phyloP scores from a whole-genome alignment of 2,888 invertebrate species.

The Mimachlamys varia region DNA sequence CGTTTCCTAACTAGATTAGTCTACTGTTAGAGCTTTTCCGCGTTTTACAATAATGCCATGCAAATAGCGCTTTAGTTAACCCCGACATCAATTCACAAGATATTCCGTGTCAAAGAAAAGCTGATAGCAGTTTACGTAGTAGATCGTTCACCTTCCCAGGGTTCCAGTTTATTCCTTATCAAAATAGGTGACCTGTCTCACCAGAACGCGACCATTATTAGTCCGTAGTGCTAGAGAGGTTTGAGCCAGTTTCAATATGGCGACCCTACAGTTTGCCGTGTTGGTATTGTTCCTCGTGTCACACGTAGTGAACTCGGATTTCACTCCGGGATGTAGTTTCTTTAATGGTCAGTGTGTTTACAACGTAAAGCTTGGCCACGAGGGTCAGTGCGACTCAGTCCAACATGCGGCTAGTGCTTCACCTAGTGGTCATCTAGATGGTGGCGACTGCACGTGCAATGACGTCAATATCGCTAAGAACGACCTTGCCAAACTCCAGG shows the following conservation, averaged over 20 bases:
- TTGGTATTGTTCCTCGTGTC: neutral
- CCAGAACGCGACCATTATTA: neutral
- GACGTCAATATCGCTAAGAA: constrained; percentile 55
- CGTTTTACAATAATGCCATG: neutral
- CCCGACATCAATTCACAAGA: neutral
- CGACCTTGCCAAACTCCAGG: constrained; percentile 54
- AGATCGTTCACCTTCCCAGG: neutral
- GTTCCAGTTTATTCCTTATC: neutral
- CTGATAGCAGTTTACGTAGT: neutral
- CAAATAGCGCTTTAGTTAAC: neutral
- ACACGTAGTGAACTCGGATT: constrained; percentile 24
- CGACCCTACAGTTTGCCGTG: neutral
- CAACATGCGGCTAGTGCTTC: constrained; percentile 40
- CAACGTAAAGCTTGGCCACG: constrained; percentile 65
- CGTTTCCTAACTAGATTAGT: neutral
- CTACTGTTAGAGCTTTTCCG: neutral
- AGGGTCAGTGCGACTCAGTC: constrained; percentile 59
- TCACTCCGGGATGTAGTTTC: constrained; percentile 68
- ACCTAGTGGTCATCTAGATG: neutral
- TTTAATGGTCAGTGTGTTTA: constrained; percentile 67
- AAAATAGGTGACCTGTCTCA: neutral
- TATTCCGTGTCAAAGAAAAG: neutral
- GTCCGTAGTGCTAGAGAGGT: neutral
- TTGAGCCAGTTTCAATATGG: neutral
- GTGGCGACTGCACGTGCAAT: constrained; percentile 53